Evolutionary conservation across 2,113 vertebrate genomes (phyloP), one percentile per base, ranked within the genome.

Genomic region (Sceloporus undulatus): DNA sequence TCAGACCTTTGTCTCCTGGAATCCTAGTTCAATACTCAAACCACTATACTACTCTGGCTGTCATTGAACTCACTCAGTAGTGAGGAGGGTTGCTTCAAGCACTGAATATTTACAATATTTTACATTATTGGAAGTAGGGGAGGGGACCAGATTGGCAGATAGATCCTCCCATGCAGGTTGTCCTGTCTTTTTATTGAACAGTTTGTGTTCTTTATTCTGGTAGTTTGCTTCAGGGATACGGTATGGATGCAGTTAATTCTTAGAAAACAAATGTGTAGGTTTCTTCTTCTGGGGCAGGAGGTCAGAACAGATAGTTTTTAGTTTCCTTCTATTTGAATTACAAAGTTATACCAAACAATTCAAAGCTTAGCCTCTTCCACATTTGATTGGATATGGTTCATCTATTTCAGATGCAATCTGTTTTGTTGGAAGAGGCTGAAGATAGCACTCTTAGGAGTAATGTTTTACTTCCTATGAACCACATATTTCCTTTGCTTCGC

Each of bases 391-490:
- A 56, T 8, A 68, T 38, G 56, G 25, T 77, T 70, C 7, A 27
- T 70, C 56, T 10, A 14, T 65, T 82, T 59, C 54, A 82, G 7
- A 62, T 65, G 54, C 23, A 82, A 25, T 48, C 68, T 82, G 25
- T 70, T 78, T 88, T 78, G 42, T 56, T 54, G 2, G n/a, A 82
- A 21, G 23, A 38, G 18, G 42, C 13, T 74, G 18, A n/a, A 81
- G 83, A 59, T 25, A 77, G 23, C 25, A 40, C 9, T 48, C 40
- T 14, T 42, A 66, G 25, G 34, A 18, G 19, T 85, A 75, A 85
- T 75, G 90, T 71, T 71, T 23, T 74, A 84, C 91, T 96, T 94
- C 93, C 95, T 94, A 70, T 89, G 77, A 94, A 92, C 91, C 73
- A 62, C 48, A 88, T 90, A 91, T 87, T 92, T 94, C 95, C 94